Base-by-base conservation (phyloP, 2,797 vertebrate species). In the Molothrus ater region DNA sequence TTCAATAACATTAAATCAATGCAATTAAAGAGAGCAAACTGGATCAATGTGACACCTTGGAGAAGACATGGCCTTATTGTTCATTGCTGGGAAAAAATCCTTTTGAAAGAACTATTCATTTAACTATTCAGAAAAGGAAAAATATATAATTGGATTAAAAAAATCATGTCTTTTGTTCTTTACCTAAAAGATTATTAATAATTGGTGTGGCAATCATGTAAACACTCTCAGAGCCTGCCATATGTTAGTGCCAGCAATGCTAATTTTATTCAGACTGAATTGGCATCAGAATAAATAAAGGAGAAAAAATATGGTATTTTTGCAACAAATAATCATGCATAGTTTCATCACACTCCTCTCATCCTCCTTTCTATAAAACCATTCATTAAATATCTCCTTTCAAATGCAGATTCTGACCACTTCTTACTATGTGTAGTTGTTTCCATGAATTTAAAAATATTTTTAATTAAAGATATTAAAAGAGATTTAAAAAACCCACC, bases 1-100 rank as follows among this genome's bases (percentile, higher is more conserved):
- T 71, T 96, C 94, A 88, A 92, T 94, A 95, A 56, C 64, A 57
- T 57, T 71, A 86, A 94, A 92, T 95, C 92, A 90, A 80, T 94
- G 82, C 57, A 94, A 94, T 95, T 95, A 94, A 72, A 85, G 68
- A 80, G 75, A 90, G 80, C 48, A 94, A 92, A 80, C 65, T 57
- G n/a, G 48, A 95, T 96, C 82, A 83, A 90, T 92, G 72, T 68
- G 86, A 86, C 69, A 83, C 85, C 79, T 73, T 74, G 65, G 48
- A 80, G 79, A 86, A 95, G 74, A 82, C 50, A 40, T 57, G 65
- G 45, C 17, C 57, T 89, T 86, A 85, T 82, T 89, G 72, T 61
- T 91, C 91, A 80, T 17, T 78, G 34, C 12, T 78, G 15, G 50
- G 56, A 80, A 79, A 83, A 75, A n/a, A 79, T 38, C 14, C 3